These are phyloP conservation scores for Drosophila lacteicornis DNA, from an alignment of 1,140 invertebrate species.

Conservation along the genomic window DNA sequence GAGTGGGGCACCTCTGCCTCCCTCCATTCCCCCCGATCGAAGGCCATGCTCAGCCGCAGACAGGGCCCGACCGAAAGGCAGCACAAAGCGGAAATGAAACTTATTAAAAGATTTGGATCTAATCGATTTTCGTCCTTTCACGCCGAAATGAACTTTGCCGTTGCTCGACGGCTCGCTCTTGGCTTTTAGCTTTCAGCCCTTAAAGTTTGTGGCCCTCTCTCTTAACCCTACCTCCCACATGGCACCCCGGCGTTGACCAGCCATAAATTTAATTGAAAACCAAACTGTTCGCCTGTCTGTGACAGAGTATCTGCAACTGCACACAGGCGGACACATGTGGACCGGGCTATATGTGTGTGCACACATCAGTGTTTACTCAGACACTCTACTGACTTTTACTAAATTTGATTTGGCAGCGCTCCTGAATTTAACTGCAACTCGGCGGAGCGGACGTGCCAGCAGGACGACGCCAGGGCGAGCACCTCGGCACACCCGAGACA, in stretches of 20 bases:
- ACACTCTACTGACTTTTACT: slow-evolving; percentile 60
- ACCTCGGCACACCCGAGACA: slow-evolving; percentile 67
- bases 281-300: slow-evolving; percentile 72
- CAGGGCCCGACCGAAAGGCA: slow-evolving; percentile 67
- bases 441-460: slow-evolving; percentile 56
- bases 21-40: slow-evolving; percentile 1
- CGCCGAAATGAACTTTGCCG: slow-evolving; percentile 76
- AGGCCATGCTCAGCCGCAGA: slow-evolving; percentile 39
- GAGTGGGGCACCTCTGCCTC: background rate
- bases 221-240: background rate
- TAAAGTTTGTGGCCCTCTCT: slow-evolving; percentile 43
- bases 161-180: slow-evolving; percentile 37
- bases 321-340: background rate
- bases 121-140: slow-evolving; percentile 83
- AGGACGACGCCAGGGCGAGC: slow-evolving; percentile 3
- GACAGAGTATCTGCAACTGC: slow-evolving; percentile 51
- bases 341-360: slow-evolving; percentile 5
- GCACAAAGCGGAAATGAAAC: slow-evolving; percentile 83
- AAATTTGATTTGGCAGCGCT: slow-evolving; percentile 70
- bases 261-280: slow-evolving; percentile 82
- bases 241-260: slow-evolving; percentile 47
- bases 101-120: slow-evolving; percentile 85
- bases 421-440: slow-evolving; percentile 63
- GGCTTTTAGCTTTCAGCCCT: slow-evolving; percentile 48
- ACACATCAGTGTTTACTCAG: slow-evolving; percentile 33